Conservation (phyloP, 1,140 invertebrate species). For the Pachyrhynchus sulphureomaculatus region DNA sequence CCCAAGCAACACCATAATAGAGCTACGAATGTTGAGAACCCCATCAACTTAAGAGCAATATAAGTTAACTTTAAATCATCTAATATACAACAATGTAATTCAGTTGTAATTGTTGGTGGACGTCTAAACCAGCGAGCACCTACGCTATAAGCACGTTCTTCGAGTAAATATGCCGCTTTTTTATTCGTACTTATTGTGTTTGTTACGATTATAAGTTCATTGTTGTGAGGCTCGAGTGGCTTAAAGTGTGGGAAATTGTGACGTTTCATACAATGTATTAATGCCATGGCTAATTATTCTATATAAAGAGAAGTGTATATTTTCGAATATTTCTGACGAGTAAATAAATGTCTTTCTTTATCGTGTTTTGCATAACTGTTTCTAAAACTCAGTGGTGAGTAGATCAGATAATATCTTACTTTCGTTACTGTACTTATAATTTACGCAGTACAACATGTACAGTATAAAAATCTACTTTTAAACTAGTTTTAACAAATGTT, state of each 20-base stretch:
- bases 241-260: conserved; percentile 29
- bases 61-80: conserved; percentile 6
- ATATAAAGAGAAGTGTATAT: conserved; percentile 4
- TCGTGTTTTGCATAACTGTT: no score
- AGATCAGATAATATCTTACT: no score
- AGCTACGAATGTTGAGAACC: neutral
- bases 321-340: no score
- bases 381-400: no score
- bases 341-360: no score
- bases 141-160: conserved; percentile 23
- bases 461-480: no score
- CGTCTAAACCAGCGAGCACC: conserved; percentile 15
- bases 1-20: neutral
- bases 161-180: conserved; percentile 19
- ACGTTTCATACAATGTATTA: conserved; percentile 21
- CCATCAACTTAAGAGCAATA: conserved; percentile 12
- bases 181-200: conserved; percentile 22
- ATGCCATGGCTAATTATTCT: conserved; percentile 13
- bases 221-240: conserved; percentile 8
- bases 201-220: conserved; percentile 31
- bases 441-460: no score
- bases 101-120: conserved; percentile 24
- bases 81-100: conserved; percentile 22
- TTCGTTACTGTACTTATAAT: no score
- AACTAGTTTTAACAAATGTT: no score